Evolutionary conservation across 2,888 invertebrate genomes (phyloP).

Genomic region (Nasonovia ribisnigri): DNA sequence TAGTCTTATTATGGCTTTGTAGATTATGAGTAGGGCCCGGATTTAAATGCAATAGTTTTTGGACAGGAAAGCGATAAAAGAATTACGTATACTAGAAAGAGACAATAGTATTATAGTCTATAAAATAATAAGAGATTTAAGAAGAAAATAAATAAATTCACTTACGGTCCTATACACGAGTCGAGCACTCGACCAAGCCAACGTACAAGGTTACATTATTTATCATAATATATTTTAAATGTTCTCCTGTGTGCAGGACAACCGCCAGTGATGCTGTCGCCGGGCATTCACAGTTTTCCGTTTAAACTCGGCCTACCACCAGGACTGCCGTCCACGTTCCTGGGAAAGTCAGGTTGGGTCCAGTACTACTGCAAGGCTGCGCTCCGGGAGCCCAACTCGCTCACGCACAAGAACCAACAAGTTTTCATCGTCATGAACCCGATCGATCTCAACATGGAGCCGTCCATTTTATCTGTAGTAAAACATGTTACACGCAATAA

Average conservation of each 20-base stretch:
- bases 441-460: slow-evolving; percentile 91
- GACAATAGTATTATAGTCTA: not conserved
- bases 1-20: too few species aligned
- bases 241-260: slow-evolving; percentile 75
- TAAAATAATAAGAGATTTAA: not conserved
- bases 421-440: slow-evolving; percentile 98
- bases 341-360: slow-evolving; percentile 95
- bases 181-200: not conserved
- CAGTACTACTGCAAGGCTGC: slow-evolving; percentile 95
- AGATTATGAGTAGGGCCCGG: too few species aligned
- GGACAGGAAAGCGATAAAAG: too few species aligned
- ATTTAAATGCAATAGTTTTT: too few species aligned
- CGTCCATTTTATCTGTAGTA: slow-evolving; percentile 81
- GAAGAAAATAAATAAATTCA: not conserved
- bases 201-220: not conserved
- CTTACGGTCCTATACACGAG: not conserved
- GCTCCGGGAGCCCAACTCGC: slow-evolving; percentile 86
- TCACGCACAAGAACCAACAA: slow-evolving; percentile 95
- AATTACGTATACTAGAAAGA: not conserved
- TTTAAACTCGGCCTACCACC: slow-evolving; percentile 91
- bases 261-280: slow-evolving; percentile 85
- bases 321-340: slow-evolving; percentile 91
- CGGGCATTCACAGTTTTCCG: slow-evolving; percentile 95
- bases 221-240: slow-evolving; percentile 64
- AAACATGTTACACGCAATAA: slow-evolving; percentile 1